phyloP scores from a whole-genome alignment of 2,888 invertebrate genomes.

The Eudasyphora cyanicolor region DNA sequence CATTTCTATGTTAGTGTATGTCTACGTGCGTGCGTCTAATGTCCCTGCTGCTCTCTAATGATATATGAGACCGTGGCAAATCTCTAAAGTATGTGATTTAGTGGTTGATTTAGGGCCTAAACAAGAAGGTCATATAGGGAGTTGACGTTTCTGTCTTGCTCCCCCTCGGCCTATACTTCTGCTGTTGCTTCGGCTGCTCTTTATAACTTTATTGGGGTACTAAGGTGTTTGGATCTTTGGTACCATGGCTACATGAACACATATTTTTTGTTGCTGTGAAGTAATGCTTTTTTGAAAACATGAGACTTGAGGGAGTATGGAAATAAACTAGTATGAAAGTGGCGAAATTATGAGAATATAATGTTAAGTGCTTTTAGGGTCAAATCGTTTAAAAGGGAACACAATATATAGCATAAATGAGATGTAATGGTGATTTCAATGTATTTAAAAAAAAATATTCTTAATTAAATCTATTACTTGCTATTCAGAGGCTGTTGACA shows the following conservation, averaged over 20 bases:
- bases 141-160: slow-evolving; percentile 35
- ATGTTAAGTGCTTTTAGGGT: neutral
- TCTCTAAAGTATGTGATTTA: slow-evolving; percentile 63
- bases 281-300: neutral
- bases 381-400: neutral
- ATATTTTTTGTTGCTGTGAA: neutral
- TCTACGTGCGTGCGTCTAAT: slow-evolving; percentile 37
- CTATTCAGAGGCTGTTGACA: too few relatives aligned
- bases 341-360: neutral
- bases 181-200: neutral
- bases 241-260: neutral
- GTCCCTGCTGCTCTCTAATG: slow-evolving; percentile 55
- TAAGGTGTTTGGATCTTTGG: slow-evolving; percentile 34
- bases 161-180: neutral
- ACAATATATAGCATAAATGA: neutral
- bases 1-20: slow-evolving; percentile 1
- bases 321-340: neutral
- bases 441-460: too few relatives aligned
- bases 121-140: slow-evolving; percentile 61
- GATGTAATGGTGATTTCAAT: neutral
- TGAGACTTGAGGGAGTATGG: neutral
- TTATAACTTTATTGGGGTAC: slow-evolving; percentile 42
- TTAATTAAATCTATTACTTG: too few relatives aligned
- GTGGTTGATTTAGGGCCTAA: slow-evolving; percentile 65
- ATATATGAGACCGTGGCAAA: slow-evolving; percentile 56